Evolutionary conservation across 35 echinoderm and acorn worm species (phyloP).

Genomic region (Ophiothrix spiculata): DNA sequence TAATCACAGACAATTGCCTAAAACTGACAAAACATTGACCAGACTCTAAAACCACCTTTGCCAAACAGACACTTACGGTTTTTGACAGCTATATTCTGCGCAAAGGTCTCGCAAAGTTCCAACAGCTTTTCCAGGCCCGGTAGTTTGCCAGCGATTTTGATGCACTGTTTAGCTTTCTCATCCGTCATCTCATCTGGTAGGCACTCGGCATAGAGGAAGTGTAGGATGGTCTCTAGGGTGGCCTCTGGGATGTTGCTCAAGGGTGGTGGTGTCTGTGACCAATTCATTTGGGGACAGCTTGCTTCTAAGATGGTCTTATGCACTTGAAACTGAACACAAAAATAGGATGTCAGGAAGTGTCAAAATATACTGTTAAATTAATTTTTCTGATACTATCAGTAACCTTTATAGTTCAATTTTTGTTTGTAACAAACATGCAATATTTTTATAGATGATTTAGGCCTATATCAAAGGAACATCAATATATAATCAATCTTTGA

Average conservation of each 20-base stretch:
- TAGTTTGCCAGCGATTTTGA: conserved; percentile 57
- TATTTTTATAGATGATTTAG: too few relatives aligned
- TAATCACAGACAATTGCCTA: too few relatives aligned
- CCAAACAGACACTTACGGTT: conserved; percentile 47
- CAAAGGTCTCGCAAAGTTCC: conserved; percentile 52
- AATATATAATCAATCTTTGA: too few relatives aligned
- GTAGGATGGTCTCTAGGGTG: conserved; percentile 37
- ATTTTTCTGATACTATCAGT: too few relatives aligned
- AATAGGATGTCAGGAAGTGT: not conserved
- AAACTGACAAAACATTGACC: too few relatives aligned
- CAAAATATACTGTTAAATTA: too few relatives aligned
- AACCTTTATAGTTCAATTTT: too few relatives aligned
- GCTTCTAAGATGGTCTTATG: conserved; percentile 67
- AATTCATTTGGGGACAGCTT: conserved; percentile 66
- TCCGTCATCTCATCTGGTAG: conserved; percentile 50
- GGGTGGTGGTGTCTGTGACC: conserved; percentile 58
- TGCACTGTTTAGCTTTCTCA: conserved; percentile 46
- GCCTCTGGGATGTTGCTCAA: conserved; percentile 49
- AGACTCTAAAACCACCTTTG: too few relatives aligned
- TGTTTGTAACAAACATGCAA: too few relatives aligned
- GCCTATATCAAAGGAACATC: too few relatives aligned
- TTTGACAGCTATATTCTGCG: conserved; percentile 74
- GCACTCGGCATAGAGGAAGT: conserved; percentile 79
- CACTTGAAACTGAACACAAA: conserved; percentile 47
- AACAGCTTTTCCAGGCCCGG: conserved; percentile 59